Conservation (phyloP, 2,888 invertebrate species). For the Dasypolia templi region DNA sequence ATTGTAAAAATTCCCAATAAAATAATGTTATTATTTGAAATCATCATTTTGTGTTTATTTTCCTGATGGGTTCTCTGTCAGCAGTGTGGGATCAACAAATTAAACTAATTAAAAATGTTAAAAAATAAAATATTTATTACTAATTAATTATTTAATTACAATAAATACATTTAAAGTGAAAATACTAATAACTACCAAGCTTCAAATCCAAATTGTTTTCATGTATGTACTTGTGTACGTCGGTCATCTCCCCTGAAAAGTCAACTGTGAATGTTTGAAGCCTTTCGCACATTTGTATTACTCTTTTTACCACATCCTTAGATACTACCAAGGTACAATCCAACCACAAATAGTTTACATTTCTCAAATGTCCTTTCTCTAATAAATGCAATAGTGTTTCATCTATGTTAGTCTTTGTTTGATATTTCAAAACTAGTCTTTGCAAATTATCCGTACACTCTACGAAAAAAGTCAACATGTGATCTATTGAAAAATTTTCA, state of each 20-base stretch:
- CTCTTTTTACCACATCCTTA: slow-evolving; percentile 79
- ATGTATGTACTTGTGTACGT: slow-evolving; percentile 81
- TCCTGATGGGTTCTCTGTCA: background rate
- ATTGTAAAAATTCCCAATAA: slow-evolving; percentile 54
- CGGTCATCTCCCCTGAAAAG: slow-evolving; percentile 78
- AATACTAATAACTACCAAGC: slow-evolving; percentile 83
- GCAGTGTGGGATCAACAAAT: slow-evolving; percentile 26
- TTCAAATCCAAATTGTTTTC: slow-evolving; percentile 87
- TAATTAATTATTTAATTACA: slow-evolving; percentile 64
- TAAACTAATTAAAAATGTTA: slow-evolving; percentile 55
- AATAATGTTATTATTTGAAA: slow-evolving; percentile 52
- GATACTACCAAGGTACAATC: slow-evolving; percentile 87
- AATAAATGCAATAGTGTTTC: slow-evolving; percentile 79
- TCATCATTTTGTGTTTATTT: slow-evolving; percentile 23
- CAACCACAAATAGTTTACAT: slow-evolving; percentile 83
- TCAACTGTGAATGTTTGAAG: slow-evolving; percentile 85
- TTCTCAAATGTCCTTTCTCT: slow-evolving; percentile 80
- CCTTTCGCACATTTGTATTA: slow-evolving; percentile 82
- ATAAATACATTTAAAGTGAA: slow-evolving; percentile 42
- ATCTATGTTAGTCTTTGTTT: slow-evolving; percentile 83
- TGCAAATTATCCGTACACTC: slow-evolving; percentile 82
- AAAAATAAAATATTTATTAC: slow-evolving; percentile 67
- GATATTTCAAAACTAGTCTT: slow-evolving; percentile 84
- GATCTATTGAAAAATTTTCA: slow-evolving; percentile 83
- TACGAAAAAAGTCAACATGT: slow-evolving; percentile 82